phyloP scores from a whole-genome alignment of 1,140 invertebrate species.

The Brachystomella parvula region DNA sequence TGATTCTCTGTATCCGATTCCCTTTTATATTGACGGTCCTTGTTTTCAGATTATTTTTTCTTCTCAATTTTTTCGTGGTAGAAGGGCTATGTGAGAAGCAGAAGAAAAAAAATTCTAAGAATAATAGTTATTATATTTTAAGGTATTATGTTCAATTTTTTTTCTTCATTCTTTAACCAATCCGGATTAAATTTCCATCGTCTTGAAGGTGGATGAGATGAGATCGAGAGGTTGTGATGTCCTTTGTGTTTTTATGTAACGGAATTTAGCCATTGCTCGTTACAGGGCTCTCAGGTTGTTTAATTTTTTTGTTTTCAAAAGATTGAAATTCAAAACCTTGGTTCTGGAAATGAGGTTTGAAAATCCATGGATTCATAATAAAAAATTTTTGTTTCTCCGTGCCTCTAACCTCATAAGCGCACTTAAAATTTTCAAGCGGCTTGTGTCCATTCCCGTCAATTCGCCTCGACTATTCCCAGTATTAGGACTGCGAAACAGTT shows the following conservation, averaged over 20 bases:
- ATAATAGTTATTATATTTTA: background rate
- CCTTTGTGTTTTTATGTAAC: background rate
- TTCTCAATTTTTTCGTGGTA: background rate
- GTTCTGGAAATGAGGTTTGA: background rate
- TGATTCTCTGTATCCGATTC: background rate
- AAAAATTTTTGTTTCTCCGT: too few relatives aligned
- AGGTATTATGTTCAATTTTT: background rate
- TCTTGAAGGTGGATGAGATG: background rate
- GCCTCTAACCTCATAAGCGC: too few relatives aligned
- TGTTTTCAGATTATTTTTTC: too few relatives aligned
- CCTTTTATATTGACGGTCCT: background rate
- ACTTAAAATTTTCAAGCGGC: too few relatives aligned
- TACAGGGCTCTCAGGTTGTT: background rate
- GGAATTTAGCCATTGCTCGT: too few relatives aligned
- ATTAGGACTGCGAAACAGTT: too few relatives aligned
- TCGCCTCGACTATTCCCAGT: too few relatives aligned
- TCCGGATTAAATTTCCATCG: slow-evolving; percentile 1
- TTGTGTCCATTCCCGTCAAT: too few relatives aligned
- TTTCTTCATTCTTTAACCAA: background rate
- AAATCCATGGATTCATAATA: too few relatives aligned
- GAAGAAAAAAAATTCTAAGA: background rate
- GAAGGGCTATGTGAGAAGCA: background rate
- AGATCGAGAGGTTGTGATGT: background rate
- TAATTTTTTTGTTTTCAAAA: background rate
- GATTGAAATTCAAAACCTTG: background rate